Percentiles rank a stretch among this genome's conserved stretches.
Evolutionary conservation across 2,888 invertebrate genomes (phyloP).

Genomic region (Buathra laborator): DNA sequence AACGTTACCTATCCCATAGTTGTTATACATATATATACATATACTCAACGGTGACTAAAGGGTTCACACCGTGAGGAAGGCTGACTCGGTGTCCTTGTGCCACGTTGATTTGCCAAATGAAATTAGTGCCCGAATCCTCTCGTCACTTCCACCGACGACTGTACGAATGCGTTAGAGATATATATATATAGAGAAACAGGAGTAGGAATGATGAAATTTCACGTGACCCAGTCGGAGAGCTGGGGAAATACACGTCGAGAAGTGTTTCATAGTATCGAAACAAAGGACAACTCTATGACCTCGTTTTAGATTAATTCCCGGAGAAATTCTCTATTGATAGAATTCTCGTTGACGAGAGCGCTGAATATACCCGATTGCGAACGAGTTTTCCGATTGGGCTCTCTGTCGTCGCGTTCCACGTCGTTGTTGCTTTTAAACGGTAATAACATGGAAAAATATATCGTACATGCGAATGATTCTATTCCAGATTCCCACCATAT

Average conservation of each 20-base stretch:
- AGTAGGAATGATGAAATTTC: constrained; percentile 25
- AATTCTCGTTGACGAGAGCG: constrained; percentile 1
- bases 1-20: constrained; percentile 14
- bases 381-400: no score
- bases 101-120: constrained; percentile 66
- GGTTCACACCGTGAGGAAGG: constrained; percentile 54
- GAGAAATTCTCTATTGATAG: neutral
- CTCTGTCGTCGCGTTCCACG: no score
- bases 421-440: no score
- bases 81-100: constrained; percentile 54
- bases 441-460: neutral
- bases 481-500: neutral
- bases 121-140: constrained; percentile 57
- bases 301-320: neutral
- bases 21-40: constrained; percentile 4
- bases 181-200: neutral
- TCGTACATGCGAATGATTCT: neutral
- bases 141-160: constrained; percentile 50
- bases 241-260: constrained; percentile 8
- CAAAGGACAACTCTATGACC: constrained; percentile 52
- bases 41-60: constrained; percentile 46
- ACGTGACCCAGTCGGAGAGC: constrained; percentile 49
- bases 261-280: constrained; percentile 30
- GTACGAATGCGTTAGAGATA: constrained; percentile 37
- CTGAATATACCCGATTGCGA: no score